phyloP scores from a whole-genome alignment of 2,888 invertebrate genomes.

The Limnephilus auricula region DNA sequence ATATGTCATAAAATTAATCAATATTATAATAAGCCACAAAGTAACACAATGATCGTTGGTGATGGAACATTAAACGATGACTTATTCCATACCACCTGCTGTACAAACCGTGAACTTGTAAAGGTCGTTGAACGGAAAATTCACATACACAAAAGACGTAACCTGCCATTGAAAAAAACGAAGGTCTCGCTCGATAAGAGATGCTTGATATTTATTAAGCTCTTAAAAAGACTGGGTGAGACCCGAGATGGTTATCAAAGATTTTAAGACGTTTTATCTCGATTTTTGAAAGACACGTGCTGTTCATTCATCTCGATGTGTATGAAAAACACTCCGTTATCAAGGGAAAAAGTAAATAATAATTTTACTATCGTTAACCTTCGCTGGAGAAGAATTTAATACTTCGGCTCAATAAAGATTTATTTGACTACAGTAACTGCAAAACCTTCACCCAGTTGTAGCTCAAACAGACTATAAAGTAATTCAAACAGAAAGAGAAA shows the following conservation, averaged over 20 bases:
- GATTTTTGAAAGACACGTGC: neutral
- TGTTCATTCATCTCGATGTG: neutral
- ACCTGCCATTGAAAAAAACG: neutral
- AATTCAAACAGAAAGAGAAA: neutral
- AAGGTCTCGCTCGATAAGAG: neutral
- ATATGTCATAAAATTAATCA: neutral
- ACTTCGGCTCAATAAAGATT: neutral
- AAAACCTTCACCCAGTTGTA: neutral
- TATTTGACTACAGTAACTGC: neutral
- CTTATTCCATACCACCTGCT: neutral
- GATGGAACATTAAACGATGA: neutral
- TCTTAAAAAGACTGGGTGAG: neutral
- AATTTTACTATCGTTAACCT: neutral
- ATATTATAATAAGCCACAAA: neutral
- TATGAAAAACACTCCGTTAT: neutral
- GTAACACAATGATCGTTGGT: neutral
- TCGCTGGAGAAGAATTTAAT: neutral
- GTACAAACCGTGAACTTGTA: neutral
- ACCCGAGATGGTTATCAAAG: neutral
- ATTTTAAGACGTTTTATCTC: neutral
- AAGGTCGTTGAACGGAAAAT: neutral
- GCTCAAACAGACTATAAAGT: neutral
- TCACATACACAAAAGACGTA: neutral
- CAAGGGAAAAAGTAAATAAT: neutral
- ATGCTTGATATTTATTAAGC: neutral